Percentiles rank a stretch among this genome's conserved stretches.
Evolutionary conservation across 2,113 vertebrate genomes (phyloP).

Genomic region (Pheucticus melanocephalus): DNA sequence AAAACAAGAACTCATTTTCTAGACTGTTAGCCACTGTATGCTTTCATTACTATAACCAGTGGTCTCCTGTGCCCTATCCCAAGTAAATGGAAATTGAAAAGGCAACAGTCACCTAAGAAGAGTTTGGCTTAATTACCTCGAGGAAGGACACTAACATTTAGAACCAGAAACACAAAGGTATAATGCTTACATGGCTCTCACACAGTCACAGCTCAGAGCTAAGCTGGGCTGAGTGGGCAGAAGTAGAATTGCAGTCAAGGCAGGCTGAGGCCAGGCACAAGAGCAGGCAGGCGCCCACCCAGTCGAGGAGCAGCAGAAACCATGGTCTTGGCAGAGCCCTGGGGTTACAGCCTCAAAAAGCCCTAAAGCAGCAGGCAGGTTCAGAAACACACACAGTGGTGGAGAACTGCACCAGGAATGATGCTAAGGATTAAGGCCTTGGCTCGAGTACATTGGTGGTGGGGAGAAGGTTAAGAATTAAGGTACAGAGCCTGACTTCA

Average conservation of each 20-base stretch:
- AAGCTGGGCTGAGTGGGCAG: neutral
- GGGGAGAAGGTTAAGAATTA: neutral
- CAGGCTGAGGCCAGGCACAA: neutral
- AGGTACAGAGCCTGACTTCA: neutral
- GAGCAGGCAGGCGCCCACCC: neutral
- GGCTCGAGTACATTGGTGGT: neutral
- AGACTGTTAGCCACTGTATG: neutral
- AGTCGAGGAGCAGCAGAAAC: neutral
- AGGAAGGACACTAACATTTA: neutral
- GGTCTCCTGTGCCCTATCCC: neutral
- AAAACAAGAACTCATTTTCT: constrained; percentile 13
- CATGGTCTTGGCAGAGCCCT: neutral
- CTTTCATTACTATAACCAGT: neutral
- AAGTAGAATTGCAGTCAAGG: neutral
- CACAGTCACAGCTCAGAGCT: neutral
- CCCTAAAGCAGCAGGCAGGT: neutral
- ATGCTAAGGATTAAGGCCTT: neutral
- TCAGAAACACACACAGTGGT: neutral
- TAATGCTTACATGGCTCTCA: neutral
- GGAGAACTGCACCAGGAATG: neutral
- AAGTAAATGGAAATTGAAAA: neutral
- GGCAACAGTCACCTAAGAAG: neutral
- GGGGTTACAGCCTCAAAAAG: neutral
- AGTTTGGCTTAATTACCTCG: neutral
- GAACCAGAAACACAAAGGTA: neutral